Percentiles rank a stretch among this genome's conserved stretches.
These are phyloP conservation scores for Ochotona princeps DNA, from an alignment of 2,113 vertebrate genomes.

Conservation along the genomic window DNA sequence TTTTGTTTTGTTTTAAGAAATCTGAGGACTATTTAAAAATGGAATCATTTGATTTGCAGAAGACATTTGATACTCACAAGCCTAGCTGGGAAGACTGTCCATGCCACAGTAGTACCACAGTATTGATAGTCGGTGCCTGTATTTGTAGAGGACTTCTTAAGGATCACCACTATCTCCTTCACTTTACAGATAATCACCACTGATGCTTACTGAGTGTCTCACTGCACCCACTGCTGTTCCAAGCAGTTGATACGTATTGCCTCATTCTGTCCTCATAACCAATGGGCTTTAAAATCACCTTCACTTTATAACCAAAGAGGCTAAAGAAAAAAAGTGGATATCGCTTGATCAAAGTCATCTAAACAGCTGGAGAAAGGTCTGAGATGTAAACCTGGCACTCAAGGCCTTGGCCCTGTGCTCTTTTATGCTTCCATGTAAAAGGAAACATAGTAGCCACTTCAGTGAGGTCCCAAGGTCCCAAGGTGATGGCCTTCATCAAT, in stretches of 20 bases:
- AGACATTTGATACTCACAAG: not conserved
- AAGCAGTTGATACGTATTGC: not conserved
- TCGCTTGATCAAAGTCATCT: not conserved
- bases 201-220: not conserved
- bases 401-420: not conserved
- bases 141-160: not conserved
- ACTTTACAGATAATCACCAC: not conserved
- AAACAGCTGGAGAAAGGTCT: not conserved
- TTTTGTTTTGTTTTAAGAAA: slow-evolving; percentile 18
- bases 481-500: not conserved
- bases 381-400: not conserved
- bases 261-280: not conserved
- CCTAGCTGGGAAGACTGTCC: not conserved
- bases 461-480: not conserved
- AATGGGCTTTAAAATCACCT: not conserved
- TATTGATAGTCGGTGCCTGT: not conserved
- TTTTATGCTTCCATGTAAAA: not conserved
- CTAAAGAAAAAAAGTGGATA: not conserved
- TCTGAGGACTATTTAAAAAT: not conserved
- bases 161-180: not conserved
- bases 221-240: not conserved
- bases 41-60: not conserved
- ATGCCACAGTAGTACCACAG: not conserved
- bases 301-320: not conserved
- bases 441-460: not conserved